Base-by-base conservation (phyloP, 1,140 invertebrate species). In the Triops longicaudatus region DNA sequence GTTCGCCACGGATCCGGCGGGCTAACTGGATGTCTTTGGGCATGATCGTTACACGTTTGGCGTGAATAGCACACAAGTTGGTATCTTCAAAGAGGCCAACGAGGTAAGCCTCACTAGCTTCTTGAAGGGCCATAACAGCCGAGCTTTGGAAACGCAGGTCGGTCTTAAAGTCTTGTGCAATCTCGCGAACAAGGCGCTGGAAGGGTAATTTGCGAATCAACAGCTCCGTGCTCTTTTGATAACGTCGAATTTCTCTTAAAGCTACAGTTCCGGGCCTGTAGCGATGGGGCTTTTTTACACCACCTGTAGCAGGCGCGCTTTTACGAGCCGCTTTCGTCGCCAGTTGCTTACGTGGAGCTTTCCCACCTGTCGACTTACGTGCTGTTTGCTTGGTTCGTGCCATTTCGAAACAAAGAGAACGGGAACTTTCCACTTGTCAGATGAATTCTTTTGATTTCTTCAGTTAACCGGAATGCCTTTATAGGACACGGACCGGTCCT, bases 351-450 rank as follows among this genome's bases (percentile, higher is more conserved):
- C 93, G 87, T 37, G 92, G 93, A 79, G 92, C 92, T 85, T 93
- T 93, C 81, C 91, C 91, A 87, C 91, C 91, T 5, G 91, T 92
- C 1, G 90, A 91, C 83, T 92, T 91, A 86, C 92, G 89, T 27
- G 92, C 92, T 27, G 92, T 94, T 81, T 93, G 92, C 87, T 93
- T 94, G 4, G 92, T 94, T 89, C 92, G 90, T 79, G 92, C 92
- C 92, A 93, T 93, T 73, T 71, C 37, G 5, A 6, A 31, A 11
- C 73, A n/a, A 73, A 4, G 26, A 2, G 17, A 6, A 22, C 2
- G 31, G 7, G 31, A 37, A 37, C 2, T 37, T 37, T 7, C 2
- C 31, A 37, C n/a, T n/a, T n/a, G n/a, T n/a, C n/a, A 7, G 31
- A 37, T 7, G 31, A 37, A 37, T 4, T 7, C 7, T 2, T 2